Base-by-base conservation (phyloP, 2,888 invertebrate genomes). In the Drosophila parthenogenetica region DNA sequence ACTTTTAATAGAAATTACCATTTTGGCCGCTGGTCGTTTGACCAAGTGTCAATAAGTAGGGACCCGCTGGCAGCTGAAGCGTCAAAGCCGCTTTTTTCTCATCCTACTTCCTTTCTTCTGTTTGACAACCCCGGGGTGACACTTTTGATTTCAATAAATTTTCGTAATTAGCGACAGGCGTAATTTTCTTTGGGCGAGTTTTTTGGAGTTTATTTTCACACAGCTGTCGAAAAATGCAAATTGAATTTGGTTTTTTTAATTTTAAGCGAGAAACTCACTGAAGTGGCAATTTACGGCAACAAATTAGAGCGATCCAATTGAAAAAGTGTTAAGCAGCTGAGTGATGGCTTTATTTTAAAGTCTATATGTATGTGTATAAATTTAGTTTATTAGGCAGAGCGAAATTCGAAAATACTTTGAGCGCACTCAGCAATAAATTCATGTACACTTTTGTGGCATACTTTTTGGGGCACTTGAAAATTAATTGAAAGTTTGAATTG, bases 71-170 rank as follows among this genome's bases (percentile, higher is more conserved):
- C 35, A 68, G 45, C 61, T 50, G 62, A 66, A 61, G 76, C 69
- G 65, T 29, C 67, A 77, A 77, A 77, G 77, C 77, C 73, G 67
- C 67, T 73, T 64, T 43, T 60, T 37, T 17, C 25, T 17, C 4
- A 29, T 14, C 53, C 42, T 29, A 8, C 54, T 4, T 32, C 5
- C 8, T 13, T 40, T 3, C 17, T 22, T 8, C 8, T 8, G 29
- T 2, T 29, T 29, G 16, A 13, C 42, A 8, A 22, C 10, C 35
- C 22, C 49, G 50, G 46, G 61, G 72, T 77, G 85, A 82, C 85
- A 83, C 84, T 84, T 83, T 84, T 84, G 81, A 84, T 84, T 84
- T 84, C 81, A 86, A 84, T 84, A 85, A 84, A 84, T 86, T 84
- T 79, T 78, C 68, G 86, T 83, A 84, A 84, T 84, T 84, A 86